Evolutionary conservation across 2,113 vertebrate species (phyloP), one percentile per base, ranked within the genome.

Genomic region (Geococcyx californianus): DNA sequence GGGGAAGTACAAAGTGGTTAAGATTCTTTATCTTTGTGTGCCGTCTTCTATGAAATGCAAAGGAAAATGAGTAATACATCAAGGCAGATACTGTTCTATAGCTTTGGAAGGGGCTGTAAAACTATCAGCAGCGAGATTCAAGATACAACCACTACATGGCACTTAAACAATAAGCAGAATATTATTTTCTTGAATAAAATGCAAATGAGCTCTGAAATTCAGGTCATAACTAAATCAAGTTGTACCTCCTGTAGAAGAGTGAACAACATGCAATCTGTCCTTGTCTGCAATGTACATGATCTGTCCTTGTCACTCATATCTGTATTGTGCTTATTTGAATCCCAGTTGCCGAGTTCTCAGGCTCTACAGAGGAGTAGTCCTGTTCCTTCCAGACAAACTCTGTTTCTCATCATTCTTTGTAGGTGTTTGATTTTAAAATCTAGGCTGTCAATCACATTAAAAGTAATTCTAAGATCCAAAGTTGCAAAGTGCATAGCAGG

Each of bases 131-230:
- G 45, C n/a, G 74, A 83, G 42, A 83, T 91, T 73, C 67, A 85
- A 93, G 82, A 59, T 86, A 69, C 26, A 90, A 51, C 25, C 59
- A 52, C 67, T 88, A 67, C 78, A 25, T 52, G 55, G 38, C 74
- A 93, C 72, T 93, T 91, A 63, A 85, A 33, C 40, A 51, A 69
- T 77, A 14, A 52, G 55, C 14, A 77, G 70, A 85, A 77, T 80
- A 87, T 31, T 0, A 1, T 88, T 95, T 93, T 80, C 24, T 36
- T 83, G 13, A 70, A 67, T 55, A 90, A 85, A 90, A 77, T 74
- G 34, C 52, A 91, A 82, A 95, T 88, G 38, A 88, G 16, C 38
- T 94, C 59, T 74, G 45, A 79, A 88, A 93, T 93, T 94, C 84
- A 88, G 79, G 67, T 90, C 72, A 86, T 76, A 36, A 67, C 59